These are phyloP conservation scores for Sciurus vulgaris DNA, from an alignment of 2,797 vertebrate species.

Conservation along the genomic window DNA sequence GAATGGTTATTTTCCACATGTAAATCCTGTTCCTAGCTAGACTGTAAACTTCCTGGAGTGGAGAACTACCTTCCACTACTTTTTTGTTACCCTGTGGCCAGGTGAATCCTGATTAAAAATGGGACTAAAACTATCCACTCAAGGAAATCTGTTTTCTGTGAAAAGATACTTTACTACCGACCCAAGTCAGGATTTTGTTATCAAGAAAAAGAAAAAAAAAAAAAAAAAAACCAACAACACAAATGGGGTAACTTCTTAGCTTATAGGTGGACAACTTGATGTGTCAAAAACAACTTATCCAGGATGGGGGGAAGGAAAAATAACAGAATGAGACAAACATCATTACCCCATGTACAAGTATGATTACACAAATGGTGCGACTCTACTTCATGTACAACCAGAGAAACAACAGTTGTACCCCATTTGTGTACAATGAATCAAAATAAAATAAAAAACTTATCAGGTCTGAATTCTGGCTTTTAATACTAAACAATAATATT, in stretches of 20 bases:
- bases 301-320: too few species aligned
- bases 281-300: neutral
- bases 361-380: too few species aligned
- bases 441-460: neutral
- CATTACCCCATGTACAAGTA: too few species aligned
- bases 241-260: neutral
- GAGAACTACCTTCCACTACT: neutral
- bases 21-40: neutral
- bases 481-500: neutral
- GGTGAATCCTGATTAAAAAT: neutral
- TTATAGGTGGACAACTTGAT: neutral
- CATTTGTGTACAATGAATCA: too few species aligned
- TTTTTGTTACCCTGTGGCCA: neutral
- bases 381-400: too few species aligned
- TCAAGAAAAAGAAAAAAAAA: neutral
- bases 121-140: neutral
- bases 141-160: neutral
- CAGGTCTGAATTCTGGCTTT: neutral
- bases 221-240: neutral
- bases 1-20: slow-evolving; percentile 16
- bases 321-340: too few species aligned
- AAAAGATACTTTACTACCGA: slow-evolving; percentile 18
- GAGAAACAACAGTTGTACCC: too few species aligned
- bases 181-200: slow-evolving; percentile 33
- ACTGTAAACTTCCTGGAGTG: slow-evolving; percentile 21